A percentile compares a stretch with the other conserved stretches of the same genome.
phyloP scores from a whole-genome alignment of 2,113 vertebrate genomes.

The Pelmatolapia mariae region DNA sequence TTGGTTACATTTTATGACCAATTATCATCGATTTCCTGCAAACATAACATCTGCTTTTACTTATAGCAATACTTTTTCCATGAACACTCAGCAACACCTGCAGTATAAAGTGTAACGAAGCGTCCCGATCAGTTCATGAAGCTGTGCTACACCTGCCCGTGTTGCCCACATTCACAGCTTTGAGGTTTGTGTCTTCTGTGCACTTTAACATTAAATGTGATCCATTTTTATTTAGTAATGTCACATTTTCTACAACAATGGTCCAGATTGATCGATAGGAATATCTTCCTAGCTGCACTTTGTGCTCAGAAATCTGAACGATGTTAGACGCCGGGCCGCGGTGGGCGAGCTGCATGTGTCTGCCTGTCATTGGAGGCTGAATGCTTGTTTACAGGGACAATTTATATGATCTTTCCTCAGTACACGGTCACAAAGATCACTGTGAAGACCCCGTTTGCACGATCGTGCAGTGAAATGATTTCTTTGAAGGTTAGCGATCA shows the following conservation, averaged over 20 bases:
- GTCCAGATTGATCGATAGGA: not conserved
- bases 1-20: not conserved
- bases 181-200: not conserved
- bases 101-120: not conserved
- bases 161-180: not conserved
- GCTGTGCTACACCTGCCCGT: not conserved
- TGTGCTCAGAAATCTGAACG: not conserved
- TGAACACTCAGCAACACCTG: not conserved
- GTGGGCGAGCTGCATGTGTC: slow-evolving; percentile 1
- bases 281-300: not conserved
- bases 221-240: not conserved
- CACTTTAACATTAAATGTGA: not conserved
- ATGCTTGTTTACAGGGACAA: slow-evolving; percentile 6
- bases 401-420: not conserved
- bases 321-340: not conserved
- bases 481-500: slow-evolving; percentile 14
- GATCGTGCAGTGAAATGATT: not conserved
- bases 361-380: not conserved
- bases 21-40: not conserved
- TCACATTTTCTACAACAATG: not conserved
- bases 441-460: not conserved
- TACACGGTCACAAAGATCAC: not conserved
- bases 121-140: fast-evolving
- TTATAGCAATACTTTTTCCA: not conserved
- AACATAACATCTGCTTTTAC: not conserved